Evolutionary conservation across 2,888 invertebrate species (phyloP).

Genomic region (Oegoconia quadripuncta): DNA sequence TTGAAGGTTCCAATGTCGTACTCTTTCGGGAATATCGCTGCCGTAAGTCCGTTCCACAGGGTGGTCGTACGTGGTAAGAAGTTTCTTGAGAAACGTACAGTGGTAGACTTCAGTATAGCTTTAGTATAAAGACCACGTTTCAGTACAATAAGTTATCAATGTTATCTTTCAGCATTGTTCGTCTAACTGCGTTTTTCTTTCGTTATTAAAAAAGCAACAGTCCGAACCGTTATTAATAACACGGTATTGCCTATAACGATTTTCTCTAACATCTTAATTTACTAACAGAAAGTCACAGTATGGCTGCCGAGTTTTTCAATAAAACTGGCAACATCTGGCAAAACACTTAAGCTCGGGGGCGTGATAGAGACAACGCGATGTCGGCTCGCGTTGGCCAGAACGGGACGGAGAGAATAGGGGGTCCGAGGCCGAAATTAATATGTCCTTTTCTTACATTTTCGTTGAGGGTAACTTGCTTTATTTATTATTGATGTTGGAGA

Average conservation of each 20-base stretch:
- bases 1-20: too few relatives aligned
- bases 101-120: too few relatives aligned
- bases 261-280: slow-evolving; percentile 70
- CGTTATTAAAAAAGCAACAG: too few relatives aligned
- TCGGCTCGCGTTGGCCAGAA: slow-evolving; percentile 24
- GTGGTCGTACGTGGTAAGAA: too few relatives aligned
- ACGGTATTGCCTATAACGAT: slow-evolving; percentile 38
- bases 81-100: too few relatives aligned
- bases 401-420: slow-evolving; percentile 36
- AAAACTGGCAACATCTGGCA: slow-evolving; percentile 72
- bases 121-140: too few relatives aligned
- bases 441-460: slow-evolving; percentile 71
- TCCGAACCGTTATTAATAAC: slow-evolving; percentile 35
- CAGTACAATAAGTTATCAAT: too few relatives aligned
- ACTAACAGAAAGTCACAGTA: slow-evolving; percentile 66
- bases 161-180: too few relatives aligned
- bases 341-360: slow-evolving; percentile 71
- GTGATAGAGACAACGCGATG: slow-evolving; percentile 42
- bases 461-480: slow-evolving; percentile 55
- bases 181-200: too few relatives aligned
- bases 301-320: slow-evolving; percentile 75
- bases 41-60: too few relatives aligned
- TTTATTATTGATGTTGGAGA: slow-evolving; percentile 57
- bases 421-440: slow-evolving; percentile 68
- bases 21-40: too few relatives aligned